Evolutionary conservation across 1,140 invertebrate species (phyloP), one percentile per base, ranked within the genome.

Genomic region (Nasonia longicornis): DNA sequence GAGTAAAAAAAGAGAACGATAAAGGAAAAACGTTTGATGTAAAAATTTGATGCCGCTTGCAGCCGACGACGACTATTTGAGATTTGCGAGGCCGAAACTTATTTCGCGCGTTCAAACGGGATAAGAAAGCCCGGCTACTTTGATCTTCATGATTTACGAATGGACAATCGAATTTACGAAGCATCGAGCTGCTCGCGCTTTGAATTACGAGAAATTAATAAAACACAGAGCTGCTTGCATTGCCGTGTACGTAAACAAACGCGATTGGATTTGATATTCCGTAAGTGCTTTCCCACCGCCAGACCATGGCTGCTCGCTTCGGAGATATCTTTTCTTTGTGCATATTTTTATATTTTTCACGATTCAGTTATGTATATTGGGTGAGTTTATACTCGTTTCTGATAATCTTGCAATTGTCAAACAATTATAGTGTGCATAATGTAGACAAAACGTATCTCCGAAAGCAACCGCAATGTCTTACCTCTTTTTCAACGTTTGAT

Each of bases 191-290:
- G 67, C 26, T 35, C 67, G 67, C 67, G 67, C 67, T 14, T 31
- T 70, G 31, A 70, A 70, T 70, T 70, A 70, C 10, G 14, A 35
- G 7, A 48, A 48, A 48, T 48, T 48, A 48, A 16, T 45, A 48
- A 48, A 48, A 48, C 2, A 48, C 52, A 58, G 69, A 71, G 69
- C 35, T 4, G 35, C 35, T 38, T 71, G 69, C 35, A 58, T 20
- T 16, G 52, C 20, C 16, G 6, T 58, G 52, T 16, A 20, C 52
- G 35, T 71, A n/a, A 67, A 29, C 6, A 67, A 42, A 16, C 69
- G 69, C 35, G 20, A 71, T 71, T 71, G 69, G 69, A 71, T 71
- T 71, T 71, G 69, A 42, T 71, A 42, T 42, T 42, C 69, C 69
- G 35, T n/a, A 71, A 71, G 69, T 71, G 69, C 69, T 42, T 71